These are phyloP conservation scores for Microcebus tavaratra DNA, from an alignment of 2,113 vertebrate genomes.

Conservation along the genomic window DNA sequence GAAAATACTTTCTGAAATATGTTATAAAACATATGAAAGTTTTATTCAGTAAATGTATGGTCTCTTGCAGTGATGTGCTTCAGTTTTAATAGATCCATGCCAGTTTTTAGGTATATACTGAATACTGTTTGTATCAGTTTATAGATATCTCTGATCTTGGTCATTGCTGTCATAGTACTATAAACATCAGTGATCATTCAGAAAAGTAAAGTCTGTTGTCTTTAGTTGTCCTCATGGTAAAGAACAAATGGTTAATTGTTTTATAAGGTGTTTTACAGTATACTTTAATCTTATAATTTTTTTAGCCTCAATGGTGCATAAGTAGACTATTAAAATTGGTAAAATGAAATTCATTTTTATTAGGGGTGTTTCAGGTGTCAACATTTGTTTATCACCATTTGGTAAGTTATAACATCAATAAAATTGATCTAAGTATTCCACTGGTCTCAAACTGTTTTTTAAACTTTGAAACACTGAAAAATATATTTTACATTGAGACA, in stretches of 20 bases:
- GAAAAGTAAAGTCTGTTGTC: background rate
- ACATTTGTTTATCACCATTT: slow-evolving; percentile 20
- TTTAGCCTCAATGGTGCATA: background rate
- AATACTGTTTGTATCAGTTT: background rate
- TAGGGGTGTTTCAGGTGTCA: background rate
- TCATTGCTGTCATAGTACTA: background rate
- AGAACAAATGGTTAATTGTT: slow-evolving; percentile 1
- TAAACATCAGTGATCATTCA: background rate
- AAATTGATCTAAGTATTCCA: background rate
- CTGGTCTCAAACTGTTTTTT: background rate
- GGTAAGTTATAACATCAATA: background rate
- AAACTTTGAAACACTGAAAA: background rate
- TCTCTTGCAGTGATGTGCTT: slow-evolving; percentile 9
- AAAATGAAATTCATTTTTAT: background rate
- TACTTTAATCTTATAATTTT: background rate
- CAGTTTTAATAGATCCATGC: background rate
- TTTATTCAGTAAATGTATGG: background rate
- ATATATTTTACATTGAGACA: background rate
- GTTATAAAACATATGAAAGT: background rate
- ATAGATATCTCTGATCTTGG: background rate
- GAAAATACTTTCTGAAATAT: background rate
- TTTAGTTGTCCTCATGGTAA: background rate
- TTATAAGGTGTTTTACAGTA: background rate
- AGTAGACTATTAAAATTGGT: background rate
- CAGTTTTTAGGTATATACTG: background rate